Percentiles rank a stretch among this genome's conserved stretches.
Evolutionary conservation across 2,113 vertebrate genomes (phyloP).

Genomic region (Tragelaphus strepsiceros): DNA sequence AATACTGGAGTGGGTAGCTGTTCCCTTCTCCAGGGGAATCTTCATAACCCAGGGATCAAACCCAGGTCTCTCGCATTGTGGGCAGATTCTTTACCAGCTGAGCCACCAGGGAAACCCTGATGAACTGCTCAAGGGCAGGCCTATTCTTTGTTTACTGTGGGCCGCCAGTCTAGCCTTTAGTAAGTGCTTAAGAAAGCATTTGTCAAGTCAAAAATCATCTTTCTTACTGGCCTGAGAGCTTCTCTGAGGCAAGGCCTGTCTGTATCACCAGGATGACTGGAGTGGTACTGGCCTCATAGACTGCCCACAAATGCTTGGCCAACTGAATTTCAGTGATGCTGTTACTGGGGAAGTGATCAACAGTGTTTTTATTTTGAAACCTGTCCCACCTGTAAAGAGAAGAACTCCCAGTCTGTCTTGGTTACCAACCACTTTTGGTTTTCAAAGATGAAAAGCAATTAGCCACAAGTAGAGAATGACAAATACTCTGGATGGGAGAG

Average conservation of each 20-base stretch:
- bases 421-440: conserved; percentile 16
- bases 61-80: background rate
- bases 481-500: conserved; percentile 30
- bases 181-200: background rate
- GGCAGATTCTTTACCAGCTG: background rate
- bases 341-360: background rate
- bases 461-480: conserved; percentile 57
- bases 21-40: background rate
- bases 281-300: background rate
- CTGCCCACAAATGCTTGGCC: background rate
- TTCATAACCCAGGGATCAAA: background rate
- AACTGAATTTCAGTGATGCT: background rate
- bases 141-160: background rate
- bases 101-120: background rate
- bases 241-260: background rate
- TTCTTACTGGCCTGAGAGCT: background rate
- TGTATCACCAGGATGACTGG: background rate
- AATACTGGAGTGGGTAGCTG: background rate
- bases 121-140: background rate
- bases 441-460: conserved; percentile 57
- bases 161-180: background rate
- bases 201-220: background rate
- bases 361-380: background rate
- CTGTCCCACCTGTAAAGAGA: background rate
- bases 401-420: background rate